These are phyloP conservation scores for Meliscaeva auricollis DNA, from an alignment of 2,888 invertebrate genomes.

Conservation along the genomic window DNA sequence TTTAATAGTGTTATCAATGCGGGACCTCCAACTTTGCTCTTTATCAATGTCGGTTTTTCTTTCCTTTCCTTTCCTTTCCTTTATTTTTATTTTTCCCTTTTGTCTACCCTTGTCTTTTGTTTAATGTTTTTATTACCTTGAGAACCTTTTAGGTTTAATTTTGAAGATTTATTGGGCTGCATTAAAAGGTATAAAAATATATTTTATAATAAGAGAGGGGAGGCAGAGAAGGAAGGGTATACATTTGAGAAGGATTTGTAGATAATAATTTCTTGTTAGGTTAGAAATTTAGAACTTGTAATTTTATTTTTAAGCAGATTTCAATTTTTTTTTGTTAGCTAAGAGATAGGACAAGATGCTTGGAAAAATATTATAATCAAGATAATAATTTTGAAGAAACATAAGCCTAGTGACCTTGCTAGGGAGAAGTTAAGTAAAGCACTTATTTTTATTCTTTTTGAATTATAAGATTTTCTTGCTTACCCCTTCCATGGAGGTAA, in stretches of 20 bases:
- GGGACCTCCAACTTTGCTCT: neutral
- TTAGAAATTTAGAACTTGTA: neutral
- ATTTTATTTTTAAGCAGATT: neutral
- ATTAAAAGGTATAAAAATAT: neutral
- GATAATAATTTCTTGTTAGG: slow-evolving; percentile 11
- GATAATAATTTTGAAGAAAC: no score
- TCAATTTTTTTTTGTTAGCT: no score
- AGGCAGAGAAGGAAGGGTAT: neutral
- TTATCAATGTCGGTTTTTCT: neutral
- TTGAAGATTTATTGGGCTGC: slow-evolving; percentile 1
- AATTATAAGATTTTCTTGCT: no score
- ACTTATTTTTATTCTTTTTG: no score
- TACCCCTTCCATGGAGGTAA: no score
- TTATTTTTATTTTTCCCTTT: no score
- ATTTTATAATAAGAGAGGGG: neutral
- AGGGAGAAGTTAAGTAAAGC: no score
- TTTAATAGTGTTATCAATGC: slow-evolving; percentile 5
- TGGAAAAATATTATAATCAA: no score
- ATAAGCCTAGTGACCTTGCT: no score
- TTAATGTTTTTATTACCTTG: slow-evolving; percentile 16
- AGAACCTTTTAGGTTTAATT: slow-evolving; percentile 10
- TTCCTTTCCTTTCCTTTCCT: neutral
- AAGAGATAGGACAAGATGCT: no score
- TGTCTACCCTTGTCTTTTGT: neutral
- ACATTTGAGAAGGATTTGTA: neutral